Base-by-base conservation (phyloP, 2,113 vertebrate genomes). In the Festucalex cinctus region DNA sequence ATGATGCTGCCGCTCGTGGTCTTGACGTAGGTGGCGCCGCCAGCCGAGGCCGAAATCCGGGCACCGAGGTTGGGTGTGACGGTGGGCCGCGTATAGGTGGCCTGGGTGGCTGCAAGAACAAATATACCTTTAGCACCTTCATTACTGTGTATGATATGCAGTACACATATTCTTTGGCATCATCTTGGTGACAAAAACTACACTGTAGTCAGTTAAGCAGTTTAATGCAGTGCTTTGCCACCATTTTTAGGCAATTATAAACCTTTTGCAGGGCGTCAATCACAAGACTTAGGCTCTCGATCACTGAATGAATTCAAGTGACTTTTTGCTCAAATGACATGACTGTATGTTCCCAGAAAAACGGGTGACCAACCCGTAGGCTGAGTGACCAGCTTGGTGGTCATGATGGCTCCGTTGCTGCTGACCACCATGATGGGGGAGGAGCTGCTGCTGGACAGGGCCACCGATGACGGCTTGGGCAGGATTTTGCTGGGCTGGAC, bases 391-490 rank as follows among this genome's bases (percentile, higher is more conserved):
- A 98, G 91, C 77, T 98, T 98, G 78, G 97, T 98, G 78, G 97
- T 98, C 96, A 98, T 98, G 83, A 99, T 94, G 86, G 97, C 94
- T 66, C 96, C 97, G 62, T 98, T 98, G 91, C 96, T 99, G 88
- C 97, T 98, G 86, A 99, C 96, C 67, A 99, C 97, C 97, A 98
- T 98, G 82, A 99, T 96, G 73, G 97, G 97, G 20, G 96, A 94
- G 77, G 94, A 95, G 92, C 94, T 96, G 89, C 91, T 96, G 89
- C 95, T 93, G 79, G 95, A 92, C 80, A 98, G 83, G 65, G 91
- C 90, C 67, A 94, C 93, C n/a, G 94, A 93, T 61, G 96, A 94
- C 26, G 97, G 97, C 74, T 99, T 99, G 68, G 97, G 97, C 70
- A 99, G 92, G 88, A 99, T 98, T 91, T 99, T 99, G 88, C 97